Percentiles rank a stretch among this genome's conserved stretches.
phyloP scores from a whole-genome alignment of 2,113 vertebrate species.

The Calonectris borealis region DNA sequence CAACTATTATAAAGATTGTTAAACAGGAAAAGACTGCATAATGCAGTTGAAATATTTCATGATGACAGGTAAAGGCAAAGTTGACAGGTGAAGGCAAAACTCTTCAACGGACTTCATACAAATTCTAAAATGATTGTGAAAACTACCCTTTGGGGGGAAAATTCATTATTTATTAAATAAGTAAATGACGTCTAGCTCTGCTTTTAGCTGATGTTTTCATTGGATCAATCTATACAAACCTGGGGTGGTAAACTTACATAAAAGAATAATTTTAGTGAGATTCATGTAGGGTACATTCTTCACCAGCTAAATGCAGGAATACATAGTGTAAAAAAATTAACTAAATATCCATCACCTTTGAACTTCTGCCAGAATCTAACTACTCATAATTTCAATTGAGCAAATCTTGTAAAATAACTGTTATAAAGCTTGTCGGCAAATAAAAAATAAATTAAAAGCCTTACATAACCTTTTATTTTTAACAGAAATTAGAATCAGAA shows the following conservation, averaged over 20 bases:
- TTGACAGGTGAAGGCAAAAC: constrained; percentile 16
- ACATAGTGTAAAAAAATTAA: neutral
- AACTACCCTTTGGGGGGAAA: neutral
- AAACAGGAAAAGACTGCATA: neutral
- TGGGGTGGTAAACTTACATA: neutral
- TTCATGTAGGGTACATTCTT: neutral
- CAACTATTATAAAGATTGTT: neutral
- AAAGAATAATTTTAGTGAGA: neutral
- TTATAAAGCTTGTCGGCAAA: neutral
- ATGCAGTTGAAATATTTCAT: neutral
- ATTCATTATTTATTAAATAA: neutral
- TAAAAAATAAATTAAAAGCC: neutral
- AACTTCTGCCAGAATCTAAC: neutral
- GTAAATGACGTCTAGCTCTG: neutral
- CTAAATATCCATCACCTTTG: neutral
- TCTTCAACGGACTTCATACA: neutral
- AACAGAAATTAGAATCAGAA: neutral
- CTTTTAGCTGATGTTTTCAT: neutral
- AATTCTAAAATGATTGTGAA: neutral
- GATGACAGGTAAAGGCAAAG: constrained; percentile 17
- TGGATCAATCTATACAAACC: neutral
- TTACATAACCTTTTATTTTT: neutral
- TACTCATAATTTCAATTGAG: neutral
- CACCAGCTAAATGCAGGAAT: neutral
- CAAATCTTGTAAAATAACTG: neutral